Base-by-base conservation (phyloP, 2,113 vertebrate genomes). In the Cricetomys ansorgei region DNA sequence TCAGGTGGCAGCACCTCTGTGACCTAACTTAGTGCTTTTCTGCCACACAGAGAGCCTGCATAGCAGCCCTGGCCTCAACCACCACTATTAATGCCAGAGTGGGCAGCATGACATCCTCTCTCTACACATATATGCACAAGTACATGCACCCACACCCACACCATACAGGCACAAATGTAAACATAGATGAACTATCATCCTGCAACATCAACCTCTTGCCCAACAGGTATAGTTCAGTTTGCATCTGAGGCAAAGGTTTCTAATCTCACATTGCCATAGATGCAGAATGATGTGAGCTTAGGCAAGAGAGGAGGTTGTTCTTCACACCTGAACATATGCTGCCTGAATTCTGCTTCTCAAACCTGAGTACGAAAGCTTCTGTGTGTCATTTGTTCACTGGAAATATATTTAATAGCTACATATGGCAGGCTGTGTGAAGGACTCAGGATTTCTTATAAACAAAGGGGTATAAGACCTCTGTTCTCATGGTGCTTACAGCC, bases 271-370 rank as follows among this genome's bases (percentile, higher is more conserved):
- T 67, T 48, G 29, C 53, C 11, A 4, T 8, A 19, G 84, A 40
- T 12, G 19, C 9, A 53, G 6, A 80, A 62, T 57, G n/a, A 27
- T 10, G 17, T 21, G 27, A 15, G 45, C 48, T 3, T 27, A 23
- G 5, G 9, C 29, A 45, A 65, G 7, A 19, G 50, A 57, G 69
- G 43, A 48, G 40, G 43, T 11, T 29, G 3, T 27, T 76, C 65
- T 84, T 65, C 37, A 86, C 7, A 13, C 57, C 19, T 57, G 53
- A 17, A 62, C 59, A 2, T 11, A 27, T 69, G 40, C 34, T 77
- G 70, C 76, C 43, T 70, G n/a, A 85, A 57, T 77, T 87, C 45
- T 80, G 6, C 75, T 83, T 88, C 83, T 95, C 11, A 15, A 34
- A 57, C 50, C 4, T 34, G 70, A 67, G 40, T 50, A 40, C 4